Conservation (phyloP, 2,797 vertebrate species). For the Onychomys leucogaster region DNA sequence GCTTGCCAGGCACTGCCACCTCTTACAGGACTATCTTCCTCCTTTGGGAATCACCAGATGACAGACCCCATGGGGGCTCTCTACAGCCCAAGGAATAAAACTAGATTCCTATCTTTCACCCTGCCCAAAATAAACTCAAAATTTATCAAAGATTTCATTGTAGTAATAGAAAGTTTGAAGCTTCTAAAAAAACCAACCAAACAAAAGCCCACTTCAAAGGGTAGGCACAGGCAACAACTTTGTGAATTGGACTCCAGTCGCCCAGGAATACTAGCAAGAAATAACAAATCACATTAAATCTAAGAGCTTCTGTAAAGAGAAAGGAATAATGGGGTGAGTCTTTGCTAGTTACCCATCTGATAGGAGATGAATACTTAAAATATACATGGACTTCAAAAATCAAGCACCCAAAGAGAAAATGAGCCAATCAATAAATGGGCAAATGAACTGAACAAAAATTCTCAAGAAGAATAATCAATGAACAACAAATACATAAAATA, state of each 20-base stretch:
- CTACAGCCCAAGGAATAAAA: background rate
- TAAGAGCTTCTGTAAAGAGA: background rate
- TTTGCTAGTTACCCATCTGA: background rate
- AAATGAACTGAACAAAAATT: background rate
- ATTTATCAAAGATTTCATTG: background rate
- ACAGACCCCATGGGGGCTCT: background rate
- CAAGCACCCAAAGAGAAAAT: background rate
- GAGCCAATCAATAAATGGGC: background rate
- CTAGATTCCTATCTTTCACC: background rate
- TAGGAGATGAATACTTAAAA: background rate
- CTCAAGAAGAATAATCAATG: background rate
- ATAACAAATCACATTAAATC: background rate
- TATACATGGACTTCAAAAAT: background rate
- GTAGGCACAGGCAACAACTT: background rate
- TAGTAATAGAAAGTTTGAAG: background rate
- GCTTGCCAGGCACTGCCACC: background rate
- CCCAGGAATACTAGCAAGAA: background rate
- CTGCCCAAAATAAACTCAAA: background rate
- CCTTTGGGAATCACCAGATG: background rate
- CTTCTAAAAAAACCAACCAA: background rate
- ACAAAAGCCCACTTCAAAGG: background rate
- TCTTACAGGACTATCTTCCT: background rate
- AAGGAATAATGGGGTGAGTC: background rate
- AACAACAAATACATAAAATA: background rate
- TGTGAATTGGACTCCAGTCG: background rate